These are phyloP conservation scores for Dromaius novaehollandiae DNA, from an alignment of 2,113 vertebrate species.

Conservation along the genomic window DNA sequence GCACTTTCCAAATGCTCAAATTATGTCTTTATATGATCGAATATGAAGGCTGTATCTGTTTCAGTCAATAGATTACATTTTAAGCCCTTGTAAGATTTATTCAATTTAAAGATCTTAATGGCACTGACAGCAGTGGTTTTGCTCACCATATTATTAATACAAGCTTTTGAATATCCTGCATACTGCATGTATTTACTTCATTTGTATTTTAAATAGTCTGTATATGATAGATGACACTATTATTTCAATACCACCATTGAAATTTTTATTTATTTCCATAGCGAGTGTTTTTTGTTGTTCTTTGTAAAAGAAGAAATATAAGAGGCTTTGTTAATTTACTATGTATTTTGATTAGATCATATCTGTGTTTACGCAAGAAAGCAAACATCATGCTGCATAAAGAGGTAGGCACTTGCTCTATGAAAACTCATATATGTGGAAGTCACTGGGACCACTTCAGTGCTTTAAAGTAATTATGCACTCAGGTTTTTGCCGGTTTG, in stretches of 20 bases:
- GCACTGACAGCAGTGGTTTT: background rate
- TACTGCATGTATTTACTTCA: background rate
- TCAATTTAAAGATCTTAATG: background rate
- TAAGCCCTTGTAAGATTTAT: background rate
- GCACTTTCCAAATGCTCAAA: conserved; percentile 15
- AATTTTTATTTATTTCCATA: background rate
- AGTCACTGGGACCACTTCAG: background rate
- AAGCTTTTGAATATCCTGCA: background rate
- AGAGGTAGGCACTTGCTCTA: background rate
- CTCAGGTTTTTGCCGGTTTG: background rate
- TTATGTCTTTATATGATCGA: background rate
- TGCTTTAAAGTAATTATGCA: background rate
- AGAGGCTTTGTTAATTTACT: background rate
- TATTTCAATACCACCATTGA: background rate
- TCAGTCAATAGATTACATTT: conserved; percentile 5
- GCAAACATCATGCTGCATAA: background rate
- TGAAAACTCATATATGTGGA: background rate
- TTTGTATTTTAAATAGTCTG: conserved; percentile 5
- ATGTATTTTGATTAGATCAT: background rate
- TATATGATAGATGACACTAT: background rate
- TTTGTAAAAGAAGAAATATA: background rate
- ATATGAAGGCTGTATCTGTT: background rate
- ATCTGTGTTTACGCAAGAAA: background rate
- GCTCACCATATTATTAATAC: background rate
- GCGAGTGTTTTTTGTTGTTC: background rate